Evolutionary conservation across 1,140 invertebrate species (phyloP).

Genomic region (Orchestia grillus): DNA sequence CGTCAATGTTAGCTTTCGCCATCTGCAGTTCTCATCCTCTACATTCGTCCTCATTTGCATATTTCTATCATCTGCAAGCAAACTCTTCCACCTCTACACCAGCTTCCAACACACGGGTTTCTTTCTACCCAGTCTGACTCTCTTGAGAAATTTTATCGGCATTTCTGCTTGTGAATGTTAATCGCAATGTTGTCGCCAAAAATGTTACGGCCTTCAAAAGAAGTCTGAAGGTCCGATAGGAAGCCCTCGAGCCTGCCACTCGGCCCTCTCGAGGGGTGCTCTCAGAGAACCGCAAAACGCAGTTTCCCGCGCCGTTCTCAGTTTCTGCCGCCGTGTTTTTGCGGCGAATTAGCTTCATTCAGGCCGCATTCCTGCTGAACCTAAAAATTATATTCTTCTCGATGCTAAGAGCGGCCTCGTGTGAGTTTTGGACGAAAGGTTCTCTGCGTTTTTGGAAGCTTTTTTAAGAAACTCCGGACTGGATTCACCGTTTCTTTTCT

Average conservation of each 20-base stretch:
- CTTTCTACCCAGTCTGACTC: background rate
- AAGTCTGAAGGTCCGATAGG: background rate
- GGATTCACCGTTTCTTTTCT: background rate
- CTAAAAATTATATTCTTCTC: background rate
- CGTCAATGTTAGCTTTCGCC: no score
- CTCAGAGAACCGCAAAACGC: background rate
- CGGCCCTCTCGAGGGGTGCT: background rate
- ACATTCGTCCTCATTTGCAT: background rate
- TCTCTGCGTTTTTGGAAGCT: background rate
- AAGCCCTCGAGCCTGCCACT: background rate
- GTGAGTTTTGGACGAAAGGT: background rate
- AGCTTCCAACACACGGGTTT: background rate
- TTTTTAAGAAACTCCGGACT: background rate
- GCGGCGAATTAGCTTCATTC: background rate
- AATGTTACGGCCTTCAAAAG: background rate
- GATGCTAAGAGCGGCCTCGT: background rate
- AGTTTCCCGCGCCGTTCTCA: background rate
- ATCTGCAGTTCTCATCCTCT: no score
- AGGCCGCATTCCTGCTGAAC: background rate
- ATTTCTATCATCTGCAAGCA: background rate
- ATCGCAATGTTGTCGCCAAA: background rate
- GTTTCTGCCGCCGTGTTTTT: background rate
- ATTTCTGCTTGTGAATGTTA: background rate
- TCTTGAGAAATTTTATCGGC: background rate
- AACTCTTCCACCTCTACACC: background rate